Base-by-base conservation (phyloP, 2,888 invertebrate genomes). In the Margaritifera margaritifera region DNA sequence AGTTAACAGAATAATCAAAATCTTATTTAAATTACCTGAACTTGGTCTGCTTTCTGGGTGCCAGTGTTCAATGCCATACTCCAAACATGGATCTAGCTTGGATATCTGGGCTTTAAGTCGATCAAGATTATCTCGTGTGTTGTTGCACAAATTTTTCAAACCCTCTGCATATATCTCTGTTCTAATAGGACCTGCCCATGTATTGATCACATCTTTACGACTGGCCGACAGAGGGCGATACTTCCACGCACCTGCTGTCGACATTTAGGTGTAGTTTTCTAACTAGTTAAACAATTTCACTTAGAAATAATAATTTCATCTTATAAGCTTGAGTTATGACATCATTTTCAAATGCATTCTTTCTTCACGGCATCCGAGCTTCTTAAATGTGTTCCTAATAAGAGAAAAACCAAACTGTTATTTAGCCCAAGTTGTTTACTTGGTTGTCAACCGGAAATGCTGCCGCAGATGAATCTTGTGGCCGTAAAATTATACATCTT, bases 181-280 rank as follows among this genome's bases (percentile, higher is more conserved):
- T 53, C 76, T 77, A 11, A 85, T 75, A 11, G 80, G 81, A 2
- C 85, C 85, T 8, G 77, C 76, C 79, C 83, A 83, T 24, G 85
- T 85, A 63, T 78, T 70, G 51, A 64, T 75, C 4, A 76, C 42
- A 56, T 68, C 67, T 27, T 24, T n/a, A n/a, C 64, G 53, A 8
- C 71, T 64, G 18, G 71, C 61, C 24, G 69, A 69, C 51, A 64
- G 65, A 50, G 69, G 68, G 4, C 72, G 63, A 53, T 69, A 61
- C 42, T 72, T 63, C 69, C 69, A 69, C 3, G 66, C n/a, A 19
- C 72, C 64, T 42, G 42, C 11, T 42, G 42, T 42, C 42, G 42
- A 42, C 42, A 42, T 42, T 42, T 42, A 11, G 42, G 11, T 2
- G 42, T 42, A 42, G 42, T 42, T 42, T 42, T 42, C 42, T 11